Conservation (phyloP, 1,140 invertebrate species). For the Bicyclus anynana region DNA sequence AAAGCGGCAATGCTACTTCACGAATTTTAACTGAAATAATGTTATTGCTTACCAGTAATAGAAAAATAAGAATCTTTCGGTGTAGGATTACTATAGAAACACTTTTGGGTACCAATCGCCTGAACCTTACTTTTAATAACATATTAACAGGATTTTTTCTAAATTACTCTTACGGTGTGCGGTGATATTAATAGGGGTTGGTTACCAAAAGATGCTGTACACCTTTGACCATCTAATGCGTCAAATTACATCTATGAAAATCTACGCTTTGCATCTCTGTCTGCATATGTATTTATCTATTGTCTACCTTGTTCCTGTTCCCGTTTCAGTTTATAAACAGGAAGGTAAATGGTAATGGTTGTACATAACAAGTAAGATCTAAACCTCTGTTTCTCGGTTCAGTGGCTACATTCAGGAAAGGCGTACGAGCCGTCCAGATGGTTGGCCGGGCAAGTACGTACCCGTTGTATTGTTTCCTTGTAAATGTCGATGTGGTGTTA, state of each 20-base stretch:
- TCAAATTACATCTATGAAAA: slow-evolving; percentile 16
- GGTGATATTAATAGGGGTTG: slow-evolving; percentile 2
- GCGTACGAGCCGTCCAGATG: slow-evolving; percentile 98
- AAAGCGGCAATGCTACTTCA: slow-evolving; percentile 60
- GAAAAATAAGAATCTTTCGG: slow-evolving; percentile 7
- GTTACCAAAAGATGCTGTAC: slow-evolving; percentile 18
- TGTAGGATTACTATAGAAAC: slow-evolving; percentile 7
- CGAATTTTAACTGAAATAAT: slow-evolving; percentile 32
- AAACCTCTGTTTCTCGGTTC: slow-evolving; percentile 76
- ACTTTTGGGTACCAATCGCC: slow-evolving; percentile 29
- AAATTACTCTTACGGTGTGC: not conserved
- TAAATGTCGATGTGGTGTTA: slow-evolving; percentile 70
- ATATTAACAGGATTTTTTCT: not conserved
- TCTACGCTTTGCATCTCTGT: slow-evolving; percentile 61
- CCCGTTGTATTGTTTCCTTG: slow-evolving; percentile 67
- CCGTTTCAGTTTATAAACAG: slow-evolving; percentile 24
- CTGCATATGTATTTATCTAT: slow-evolving; percentile 49
- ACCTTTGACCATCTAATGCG: slow-evolving; percentile 18
- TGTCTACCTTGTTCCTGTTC: slow-evolving; percentile 42
- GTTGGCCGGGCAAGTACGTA: slow-evolving; percentile 98
- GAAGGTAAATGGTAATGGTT: slow-evolving; percentile 17
- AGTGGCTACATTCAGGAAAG: slow-evolving; percentile 99
- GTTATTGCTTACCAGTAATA: slow-evolving; percentile 23
- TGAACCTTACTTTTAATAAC: not conserved
- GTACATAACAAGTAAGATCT: slow-evolving; percentile 37